A percentile compares a stretch with the other conserved stretches of the same genome.
Evolutionary conservation across 2,888 invertebrate genomes (phyloP).

Genomic region (Stratiomys singularior): DNA sequence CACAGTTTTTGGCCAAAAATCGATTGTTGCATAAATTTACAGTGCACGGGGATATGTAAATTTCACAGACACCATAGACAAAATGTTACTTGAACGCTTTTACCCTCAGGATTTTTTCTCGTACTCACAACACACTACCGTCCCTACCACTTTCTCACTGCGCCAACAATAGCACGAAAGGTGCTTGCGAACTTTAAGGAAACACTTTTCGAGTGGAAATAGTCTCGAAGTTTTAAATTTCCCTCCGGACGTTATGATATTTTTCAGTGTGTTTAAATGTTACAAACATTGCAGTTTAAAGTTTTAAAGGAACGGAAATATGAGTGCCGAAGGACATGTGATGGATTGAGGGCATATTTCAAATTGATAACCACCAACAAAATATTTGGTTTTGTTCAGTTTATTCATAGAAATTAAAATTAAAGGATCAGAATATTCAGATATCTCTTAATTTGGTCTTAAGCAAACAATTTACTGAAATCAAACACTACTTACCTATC

Average conservation of each 20-base stretch:
- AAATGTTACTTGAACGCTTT: slow-evolving; percentile 41
- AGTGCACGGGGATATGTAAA: slow-evolving; percentile 32
- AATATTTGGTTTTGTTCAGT: neutral
- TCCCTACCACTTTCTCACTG: neutral
- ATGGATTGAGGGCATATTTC: neutral
- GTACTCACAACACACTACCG: neutral
- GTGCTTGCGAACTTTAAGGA: slow-evolving; percentile 39
- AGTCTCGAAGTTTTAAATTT: slow-evolving; percentile 41
- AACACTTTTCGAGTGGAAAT: slow-evolving; percentile 35
- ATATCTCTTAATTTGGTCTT: neutral
- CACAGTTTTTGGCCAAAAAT: slow-evolving; percentile 36
- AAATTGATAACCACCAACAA: neutral
- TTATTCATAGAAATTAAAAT: no score
- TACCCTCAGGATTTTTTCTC: slow-evolving; percentile 42
- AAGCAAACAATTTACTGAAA: neutral
- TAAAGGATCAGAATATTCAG: no score
- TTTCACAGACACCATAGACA: slow-evolving; percentile 41
- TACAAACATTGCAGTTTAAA: slow-evolving; percentile 6
- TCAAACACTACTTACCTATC: slow-evolving; percentile 65
- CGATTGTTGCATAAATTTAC: slow-evolving; percentile 39
- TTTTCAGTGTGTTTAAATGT: slow-evolving; percentile 8
- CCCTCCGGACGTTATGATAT: slow-evolving; percentile 27
- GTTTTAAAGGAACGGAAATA: no score
- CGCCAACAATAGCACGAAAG: slow-evolving; percentile 24
- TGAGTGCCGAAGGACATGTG: no score